phyloP scores from a whole-genome alignment of 2,797 vertebrate genomes.

The Sparidentex hasta region DNA sequence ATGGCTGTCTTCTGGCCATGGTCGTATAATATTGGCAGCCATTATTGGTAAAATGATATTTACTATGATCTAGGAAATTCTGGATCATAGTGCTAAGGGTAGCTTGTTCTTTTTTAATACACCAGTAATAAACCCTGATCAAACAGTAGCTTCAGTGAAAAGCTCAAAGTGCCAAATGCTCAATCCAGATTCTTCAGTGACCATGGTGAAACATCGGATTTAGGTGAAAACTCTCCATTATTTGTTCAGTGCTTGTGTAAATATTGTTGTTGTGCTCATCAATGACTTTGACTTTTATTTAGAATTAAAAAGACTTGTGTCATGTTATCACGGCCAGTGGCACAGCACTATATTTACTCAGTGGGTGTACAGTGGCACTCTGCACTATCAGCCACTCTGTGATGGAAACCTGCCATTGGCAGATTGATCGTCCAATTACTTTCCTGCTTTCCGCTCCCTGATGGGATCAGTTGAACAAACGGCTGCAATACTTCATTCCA shows the following conservation, averaged over 20 bases:
- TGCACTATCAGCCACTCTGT: slow-evolving; percentile 37
- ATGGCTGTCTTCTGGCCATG: background rate
- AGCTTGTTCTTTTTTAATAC: background rate
- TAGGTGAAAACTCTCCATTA: background rate
- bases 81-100: background rate
- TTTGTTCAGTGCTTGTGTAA: slow-evolving; percentile 7
- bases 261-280: slow-evolving; percentile 29
- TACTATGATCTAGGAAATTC: background rate
- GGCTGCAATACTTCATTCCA: slow-evolving; percentile 54
- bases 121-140: background rate
- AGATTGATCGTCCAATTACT: slow-evolving; percentile 72
- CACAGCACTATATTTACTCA: slow-evolving; percentile 28
- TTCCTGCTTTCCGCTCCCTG: slow-evolving; percentile 37
- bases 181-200: background rate
- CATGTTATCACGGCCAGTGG: slow-evolving; percentile 33
- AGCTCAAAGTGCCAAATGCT: background rate
- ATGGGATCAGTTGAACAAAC: slow-evolving; percentile 66
- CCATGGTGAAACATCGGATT: background rate
- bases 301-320: slow-evolving; percentile 16
- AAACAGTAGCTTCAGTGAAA: background rate
- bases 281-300: slow-evolving; percentile 25
- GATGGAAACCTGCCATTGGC: slow-evolving; percentile 65
- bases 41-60: background rate
- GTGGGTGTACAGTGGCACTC: slow-evolving; percentile 4
- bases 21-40: background rate